These are phyloP conservation scores for Chlorops oryzae DNA, from an alignment of 1,140 invertebrate species.

Conservation along the genomic window DNA sequence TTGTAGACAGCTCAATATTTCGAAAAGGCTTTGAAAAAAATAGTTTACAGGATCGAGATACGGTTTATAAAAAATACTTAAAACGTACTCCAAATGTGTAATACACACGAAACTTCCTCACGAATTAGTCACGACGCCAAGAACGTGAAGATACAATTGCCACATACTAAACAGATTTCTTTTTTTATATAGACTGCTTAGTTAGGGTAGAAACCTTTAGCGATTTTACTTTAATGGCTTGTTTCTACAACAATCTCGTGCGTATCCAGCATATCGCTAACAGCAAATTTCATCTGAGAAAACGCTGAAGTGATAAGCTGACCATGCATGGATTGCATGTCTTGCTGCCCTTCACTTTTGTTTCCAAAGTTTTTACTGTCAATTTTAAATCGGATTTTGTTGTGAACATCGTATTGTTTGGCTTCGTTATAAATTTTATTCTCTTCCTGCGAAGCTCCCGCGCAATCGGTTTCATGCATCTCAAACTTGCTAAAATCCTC, in stretches of 20 bases:
- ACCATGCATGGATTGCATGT: slow-evolving; percentile 31
- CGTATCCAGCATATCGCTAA: slow-evolving; percentile 41
- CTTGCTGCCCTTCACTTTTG: no score
- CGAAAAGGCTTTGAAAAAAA: no score
- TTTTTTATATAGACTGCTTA: no score
- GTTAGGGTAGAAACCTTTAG: no score
- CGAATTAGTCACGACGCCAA: no score
- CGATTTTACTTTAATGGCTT: slow-evolving; percentile 22
- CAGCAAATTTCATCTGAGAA: slow-evolving; percentile 43
- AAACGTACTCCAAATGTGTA: no score
- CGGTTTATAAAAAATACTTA: no score
- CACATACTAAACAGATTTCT: no score
- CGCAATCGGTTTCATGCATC: slow-evolving; percentile 38
- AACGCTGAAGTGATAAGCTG: slow-evolving; percentile 38
- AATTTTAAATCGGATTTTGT: not conserved
- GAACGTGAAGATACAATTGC: no score
- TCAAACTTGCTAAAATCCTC: slow-evolving; percentile 42
- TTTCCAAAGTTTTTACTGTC: not conserved
- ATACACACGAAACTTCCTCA: no score
- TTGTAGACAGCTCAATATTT: no score
- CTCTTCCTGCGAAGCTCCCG: slow-evolving; percentile 35
- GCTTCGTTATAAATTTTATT: slow-evolving; percentile 27
- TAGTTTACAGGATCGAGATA: no score
- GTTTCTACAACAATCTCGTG: slow-evolving; percentile 46
- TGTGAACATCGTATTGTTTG: slow-evolving; percentile 1